Percentiles rank a stretch among this genome's conserved stretches.
These are phyloP conservation scores for Atethmia centrago DNA, from an alignment of 2,888 invertebrate species.

Conservation along the genomic window DNA sequence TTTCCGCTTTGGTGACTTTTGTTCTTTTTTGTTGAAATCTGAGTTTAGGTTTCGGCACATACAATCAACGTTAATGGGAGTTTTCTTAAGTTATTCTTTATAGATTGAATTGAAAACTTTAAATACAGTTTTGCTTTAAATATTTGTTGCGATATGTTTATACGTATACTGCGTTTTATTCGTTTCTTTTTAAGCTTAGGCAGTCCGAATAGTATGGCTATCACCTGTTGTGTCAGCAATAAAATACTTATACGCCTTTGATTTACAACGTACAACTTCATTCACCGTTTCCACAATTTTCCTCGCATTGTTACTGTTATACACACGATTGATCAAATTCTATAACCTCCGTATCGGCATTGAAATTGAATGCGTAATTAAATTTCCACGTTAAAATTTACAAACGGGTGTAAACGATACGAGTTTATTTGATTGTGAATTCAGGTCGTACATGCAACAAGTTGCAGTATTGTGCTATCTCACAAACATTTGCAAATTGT, in stretches of 20 bases:
- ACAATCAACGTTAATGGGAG: neutral
- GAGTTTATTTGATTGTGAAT: slow-evolving; percentile 40
- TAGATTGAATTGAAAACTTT: neutral
- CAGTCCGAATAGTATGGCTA: neutral
- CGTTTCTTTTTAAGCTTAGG: neutral
- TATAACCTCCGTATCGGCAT: slow-evolving; percentile 15
- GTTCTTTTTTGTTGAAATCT: slow-evolving; percentile 32
- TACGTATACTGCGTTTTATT: neutral
- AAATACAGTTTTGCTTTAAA: neutral
- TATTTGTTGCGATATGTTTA: neutral
- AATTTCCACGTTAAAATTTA: slow-evolving; percentile 18
- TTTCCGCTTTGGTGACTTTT: slow-evolving; percentile 55
- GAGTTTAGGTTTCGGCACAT: slow-evolving; percentile 18
- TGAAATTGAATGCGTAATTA: slow-evolving; percentile 31
- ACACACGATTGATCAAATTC: slow-evolving; percentile 7
- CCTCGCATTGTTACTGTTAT: slow-evolving; percentile 31
- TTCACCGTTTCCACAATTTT: slow-evolving; percentile 33
- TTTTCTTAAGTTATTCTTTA: neutral
- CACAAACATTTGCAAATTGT: slow-evolving; percentile 11
- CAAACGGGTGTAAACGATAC: slow-evolving; percentile 25
- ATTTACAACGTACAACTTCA: slow-evolving; percentile 40
- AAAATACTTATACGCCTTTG: slow-evolving; percentile 13
- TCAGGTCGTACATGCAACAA: slow-evolving; percentile 42
- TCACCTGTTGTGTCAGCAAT: slow-evolving; percentile 12
- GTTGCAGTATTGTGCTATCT: slow-evolving; percentile 25